phyloP scores from a whole-genome alignment of 2,797 vertebrate genomes.

The Vultur gryphus region DNA sequence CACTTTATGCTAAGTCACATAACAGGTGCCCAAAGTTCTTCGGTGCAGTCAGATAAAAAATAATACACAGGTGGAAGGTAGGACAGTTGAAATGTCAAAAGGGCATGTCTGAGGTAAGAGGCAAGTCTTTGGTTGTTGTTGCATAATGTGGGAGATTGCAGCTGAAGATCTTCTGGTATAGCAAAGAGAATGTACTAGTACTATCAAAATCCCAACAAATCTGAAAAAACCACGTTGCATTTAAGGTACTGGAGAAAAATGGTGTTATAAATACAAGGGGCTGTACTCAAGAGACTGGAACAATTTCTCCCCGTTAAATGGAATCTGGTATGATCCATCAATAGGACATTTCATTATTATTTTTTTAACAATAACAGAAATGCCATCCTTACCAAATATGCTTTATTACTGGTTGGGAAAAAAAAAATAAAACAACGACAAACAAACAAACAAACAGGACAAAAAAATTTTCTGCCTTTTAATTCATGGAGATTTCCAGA shows the following conservation, averaged over 20 bases:
- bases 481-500: not conserved
- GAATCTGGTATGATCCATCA: not conserved
- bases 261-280: not conserved
- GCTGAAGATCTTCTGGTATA: not conserved
- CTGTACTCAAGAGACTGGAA: not conserved
- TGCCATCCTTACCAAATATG: not conserved
- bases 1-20: not conserved
- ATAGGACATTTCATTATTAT: not conserved
- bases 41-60: not conserved
- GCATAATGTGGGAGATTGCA: not conserved
- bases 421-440: not conserved
- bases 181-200: not conserved
- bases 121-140: not conserved
- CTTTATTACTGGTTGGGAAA: not conserved
- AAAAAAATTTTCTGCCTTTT: not conserved
- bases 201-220: not conserved
- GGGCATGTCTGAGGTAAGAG: not conserved
- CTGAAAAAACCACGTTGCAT: not conserved
- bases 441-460: rapidly evolving
- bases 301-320: not conserved
- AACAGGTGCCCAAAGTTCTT: not conserved
- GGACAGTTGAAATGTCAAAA: not conserved
- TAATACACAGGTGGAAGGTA: not conserved
- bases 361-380: not conserved
- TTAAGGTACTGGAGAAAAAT: not conserved